A percentile compares a stretch with the other conserved stretches of the same genome.
Conservation (phyloP, 2,797 vertebrate species). For the Chloroceryle amazona region DNA sequence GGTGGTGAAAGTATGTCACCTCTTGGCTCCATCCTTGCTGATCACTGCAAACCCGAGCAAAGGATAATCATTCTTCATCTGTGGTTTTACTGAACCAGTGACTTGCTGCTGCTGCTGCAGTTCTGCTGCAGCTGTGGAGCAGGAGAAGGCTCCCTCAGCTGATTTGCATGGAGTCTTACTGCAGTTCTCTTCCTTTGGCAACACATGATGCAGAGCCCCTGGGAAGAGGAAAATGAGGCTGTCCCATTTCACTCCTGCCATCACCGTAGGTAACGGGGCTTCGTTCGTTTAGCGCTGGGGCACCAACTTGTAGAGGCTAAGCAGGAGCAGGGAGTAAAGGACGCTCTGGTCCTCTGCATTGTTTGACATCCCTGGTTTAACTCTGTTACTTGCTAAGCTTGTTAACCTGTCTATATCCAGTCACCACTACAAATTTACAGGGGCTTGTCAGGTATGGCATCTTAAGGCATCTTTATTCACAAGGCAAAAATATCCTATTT, state of each 20-base stretch:
- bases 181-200: not conserved
- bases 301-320: not conserved
- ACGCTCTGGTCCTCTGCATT: not conserved
- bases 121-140: slow-evolving; percentile 43
- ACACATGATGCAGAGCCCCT: fast-evolving
- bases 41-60: not conserved
- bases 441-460: not conserved
- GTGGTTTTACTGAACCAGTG: slow-evolving; percentile 8
- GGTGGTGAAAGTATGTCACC: not conserved
- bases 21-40: slow-evolving; percentile 37
- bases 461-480: not conserved
- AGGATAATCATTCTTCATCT: slow-evolving; percentile 50
- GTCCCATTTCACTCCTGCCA: not conserved
- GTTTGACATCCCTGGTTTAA: not conserved
- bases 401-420: not conserved
- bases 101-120: slow-evolving; percentile 29
- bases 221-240: not conserved
- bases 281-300: not conserved
- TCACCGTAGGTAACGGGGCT: not conserved
- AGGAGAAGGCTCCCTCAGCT: not conserved
- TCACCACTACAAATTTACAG: not conserved
- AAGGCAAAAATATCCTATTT: not conserved
- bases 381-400: not conserved
- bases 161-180: not conserved
- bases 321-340: not conserved